Conservation (phyloP, 2,888 invertebrate species). For the Caenorhabditis wallacei region DNA sequence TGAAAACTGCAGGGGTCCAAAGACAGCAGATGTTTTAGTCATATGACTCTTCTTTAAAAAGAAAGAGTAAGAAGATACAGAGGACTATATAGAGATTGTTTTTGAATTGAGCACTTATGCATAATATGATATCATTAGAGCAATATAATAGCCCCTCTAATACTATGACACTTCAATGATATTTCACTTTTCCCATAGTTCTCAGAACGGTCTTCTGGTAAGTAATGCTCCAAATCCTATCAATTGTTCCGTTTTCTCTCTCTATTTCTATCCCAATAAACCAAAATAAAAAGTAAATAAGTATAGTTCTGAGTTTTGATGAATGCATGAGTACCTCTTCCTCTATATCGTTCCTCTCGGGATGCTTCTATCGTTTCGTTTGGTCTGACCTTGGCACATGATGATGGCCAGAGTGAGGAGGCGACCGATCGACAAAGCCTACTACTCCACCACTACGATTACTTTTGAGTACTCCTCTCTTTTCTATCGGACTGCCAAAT, state of each 20-base stretch:
- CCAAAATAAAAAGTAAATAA: slow-evolving; percentile 19
- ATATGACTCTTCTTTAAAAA: background rate
- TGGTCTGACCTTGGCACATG: slow-evolving; percentile 63
- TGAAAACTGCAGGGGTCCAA: background rate
- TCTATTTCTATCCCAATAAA: too few relatives aligned
- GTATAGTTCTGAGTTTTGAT: slow-evolving; percentile 39
- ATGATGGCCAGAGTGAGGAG: slow-evolving; percentile 27
- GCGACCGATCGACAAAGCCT: slow-evolving; percentile 27
- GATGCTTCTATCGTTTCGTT: slow-evolving; percentile 45
- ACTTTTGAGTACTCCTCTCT: slow-evolving; percentile 45
- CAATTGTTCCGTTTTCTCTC: too few relatives aligned
- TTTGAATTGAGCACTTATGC: too few relatives aligned
- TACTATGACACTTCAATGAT: too few relatives aligned
- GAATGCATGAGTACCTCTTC: slow-evolving; percentile 43
- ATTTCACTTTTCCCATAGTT: too few relatives aligned
- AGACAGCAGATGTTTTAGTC: slow-evolving; percentile 9
- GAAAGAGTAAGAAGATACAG: background rate
- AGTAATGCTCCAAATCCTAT: too few relatives aligned
- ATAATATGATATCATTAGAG: too few relatives aligned
- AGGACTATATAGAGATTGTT: background rate
- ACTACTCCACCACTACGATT: slow-evolving; percentile 38
- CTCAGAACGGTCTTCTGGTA: too few relatives aligned
- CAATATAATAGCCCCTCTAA: too few relatives aligned
- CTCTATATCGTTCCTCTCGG: slow-evolving; percentile 9
- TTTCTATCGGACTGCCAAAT: slow-evolving; percentile 55